Base-by-base conservation (phyloP, 2,888 invertebrate genomes). In the Drosophila hawaiiensis region DNA sequence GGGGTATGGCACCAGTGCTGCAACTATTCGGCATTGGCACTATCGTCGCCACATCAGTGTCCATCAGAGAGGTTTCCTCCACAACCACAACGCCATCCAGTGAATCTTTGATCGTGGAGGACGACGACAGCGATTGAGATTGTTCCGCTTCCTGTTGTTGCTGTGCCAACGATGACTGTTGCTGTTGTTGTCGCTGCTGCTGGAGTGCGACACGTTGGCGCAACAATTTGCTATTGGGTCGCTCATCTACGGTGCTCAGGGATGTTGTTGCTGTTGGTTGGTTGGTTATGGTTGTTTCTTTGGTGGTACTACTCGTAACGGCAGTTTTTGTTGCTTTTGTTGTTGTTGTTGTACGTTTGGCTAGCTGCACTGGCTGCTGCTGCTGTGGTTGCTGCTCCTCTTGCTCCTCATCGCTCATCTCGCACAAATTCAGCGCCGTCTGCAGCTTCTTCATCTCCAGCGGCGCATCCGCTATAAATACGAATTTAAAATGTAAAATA, bases 21-120 rank as follows among this genome's bases (percentile, higher is more conserved):
- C 76, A 75, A 68, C 77, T 83, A 58, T 64, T 75, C 14, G 73
- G 68, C 64, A 76, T 47, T 14, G 82, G 56, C 63, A 72, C 53
- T 41, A 66, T 37, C 41, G 59, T 28, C 22, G 39, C 66, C 43
- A 47, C 49, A 28, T 68, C 49, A 19, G 82, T 63, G 64, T 91
- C 89, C 82, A 92, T 91, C 61, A 93, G 78, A 58, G 93, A 93
- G 54, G 94, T 93, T 83, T 93, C 93, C 92, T 90, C 90, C 58
- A 89, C 89, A 60, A 81, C 68, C 29, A 83, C 83, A 28, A 63
- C 82, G 71, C 78, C 87, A 56, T 91, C 91, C 37, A 85, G 56
- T 10, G 90, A 87, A 41, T 91, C 89, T 43, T 82, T 80, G 10
- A 89, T 80, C 50, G 90, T 87, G 55, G 91, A 91, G 55, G 90